A percentile compares a stretch with the other conserved stretches of the same genome.
These are phyloP conservation scores for Pristionchus arcanus DNA, from an alignment of 2,888 invertebrate species.

Conservation along the genomic window DNA sequence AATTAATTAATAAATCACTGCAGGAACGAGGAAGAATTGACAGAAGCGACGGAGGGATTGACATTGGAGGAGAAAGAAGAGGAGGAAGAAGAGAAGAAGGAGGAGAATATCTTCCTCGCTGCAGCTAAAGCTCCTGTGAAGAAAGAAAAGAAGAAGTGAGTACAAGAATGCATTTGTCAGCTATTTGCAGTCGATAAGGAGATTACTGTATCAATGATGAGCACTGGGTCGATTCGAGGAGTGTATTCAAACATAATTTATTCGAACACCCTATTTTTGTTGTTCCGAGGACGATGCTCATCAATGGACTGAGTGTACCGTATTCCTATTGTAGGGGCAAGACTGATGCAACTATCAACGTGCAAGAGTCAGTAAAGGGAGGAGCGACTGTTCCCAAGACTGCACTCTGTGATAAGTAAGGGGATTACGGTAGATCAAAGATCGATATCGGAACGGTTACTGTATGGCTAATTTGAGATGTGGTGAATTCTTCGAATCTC, in stretches of 20 bases:
- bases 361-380: constrained; percentile 35
- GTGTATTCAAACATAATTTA: no score
- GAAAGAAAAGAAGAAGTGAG: constrained; percentile 56
- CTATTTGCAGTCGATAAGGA: neutral
- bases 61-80: constrained; percentile 46
- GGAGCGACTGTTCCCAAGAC: constrained; percentile 36
- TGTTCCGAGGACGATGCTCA: no score
- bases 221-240: no score
- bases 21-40: constrained; percentile 43
- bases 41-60: constrained; percentile 10
- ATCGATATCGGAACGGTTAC: neutral
- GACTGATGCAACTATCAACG: neutral
- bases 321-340: constrained; percentile 4
- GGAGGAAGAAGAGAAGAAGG: constrained; percentile 50
- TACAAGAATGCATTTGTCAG: neutral
- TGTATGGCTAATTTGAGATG: constrained; percentile 70
- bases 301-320: no score
- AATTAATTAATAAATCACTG: neutral
- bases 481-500: constrained; percentile 79
- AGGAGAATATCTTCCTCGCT: constrained; percentile 51
- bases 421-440: neutral
- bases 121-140: constrained; percentile 49
- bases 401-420: constrained; percentile 53
- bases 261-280: no score
- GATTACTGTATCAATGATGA: no score